These are phyloP conservation scores for Papio anubis DNA, from an alignment of 2,113 vertebrate species.

Conservation along the genomic window DNA sequence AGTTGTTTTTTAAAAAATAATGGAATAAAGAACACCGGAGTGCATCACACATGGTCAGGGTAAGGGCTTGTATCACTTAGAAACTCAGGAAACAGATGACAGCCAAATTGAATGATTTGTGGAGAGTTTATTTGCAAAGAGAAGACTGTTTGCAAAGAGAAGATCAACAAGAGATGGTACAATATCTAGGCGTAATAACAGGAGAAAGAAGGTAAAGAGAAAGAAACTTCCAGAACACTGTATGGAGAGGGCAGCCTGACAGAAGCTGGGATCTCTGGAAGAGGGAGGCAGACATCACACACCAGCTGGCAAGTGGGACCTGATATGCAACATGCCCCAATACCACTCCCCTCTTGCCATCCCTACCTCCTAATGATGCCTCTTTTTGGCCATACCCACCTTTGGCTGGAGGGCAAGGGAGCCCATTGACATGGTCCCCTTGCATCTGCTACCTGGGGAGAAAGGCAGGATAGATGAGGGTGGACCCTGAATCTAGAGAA, in stretches of 20 bases:
- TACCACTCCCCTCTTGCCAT: neutral
- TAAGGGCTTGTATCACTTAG: neutral
- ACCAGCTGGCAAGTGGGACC: neutral
- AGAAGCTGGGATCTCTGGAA: neutral
- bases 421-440: fast-evolving
- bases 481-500: neutral
- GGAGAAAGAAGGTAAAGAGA: neutral
- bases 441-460: neutral
- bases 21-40: neutral
- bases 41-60: neutral
- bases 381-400: neutral
- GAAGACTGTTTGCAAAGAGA: neutral
- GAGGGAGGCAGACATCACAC: neutral
- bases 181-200: neutral
- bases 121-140: neutral
- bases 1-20: neutral
- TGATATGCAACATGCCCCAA: neutral
- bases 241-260: neutral
- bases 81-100: neutral
- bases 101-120: neutral
- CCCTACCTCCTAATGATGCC: neutral
- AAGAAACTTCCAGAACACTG: neutral
- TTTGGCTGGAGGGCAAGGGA: neutral
- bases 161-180: neutral
- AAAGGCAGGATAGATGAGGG: neutral